These are phyloP conservation scores for Porites cylindrica DNA, from an alignment of 92 coral and sea anemone species.

Conservation along the genomic window DNA sequence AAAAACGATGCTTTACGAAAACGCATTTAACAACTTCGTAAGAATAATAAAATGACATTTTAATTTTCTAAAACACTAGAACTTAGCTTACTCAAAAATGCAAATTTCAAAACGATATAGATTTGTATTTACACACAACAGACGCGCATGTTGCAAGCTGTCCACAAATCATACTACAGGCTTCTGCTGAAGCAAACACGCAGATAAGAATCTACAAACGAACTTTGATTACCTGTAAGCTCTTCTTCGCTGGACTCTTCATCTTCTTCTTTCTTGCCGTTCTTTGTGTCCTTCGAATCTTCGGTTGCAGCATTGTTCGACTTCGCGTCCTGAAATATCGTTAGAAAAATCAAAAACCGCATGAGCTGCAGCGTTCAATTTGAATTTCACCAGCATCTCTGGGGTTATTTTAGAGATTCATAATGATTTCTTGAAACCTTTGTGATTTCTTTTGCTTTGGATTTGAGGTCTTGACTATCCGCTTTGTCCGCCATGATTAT, in stretches of 20 bases:
- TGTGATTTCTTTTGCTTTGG: conserved; percentile 37
- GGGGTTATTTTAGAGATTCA: background rate
- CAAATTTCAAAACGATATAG: conserved; percentile 1
- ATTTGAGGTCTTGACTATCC: conserved; percentile 46
- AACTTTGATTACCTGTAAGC: conserved; percentile 54
- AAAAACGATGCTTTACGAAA: no score
- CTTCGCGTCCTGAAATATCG: conserved; percentile 55
- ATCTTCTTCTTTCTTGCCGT: conserved; percentile 68
- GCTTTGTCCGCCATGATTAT: conserved; percentile 80
- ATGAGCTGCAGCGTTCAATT: background rate
- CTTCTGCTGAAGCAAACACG: background rate
- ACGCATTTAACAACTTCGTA: no score
- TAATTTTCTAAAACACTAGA: no score
- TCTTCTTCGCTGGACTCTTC: conserved; percentile 85
- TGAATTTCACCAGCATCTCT: background rate
- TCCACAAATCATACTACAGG: background rate
- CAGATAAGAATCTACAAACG: background rate
- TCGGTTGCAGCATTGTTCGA: conserved; percentile 52
- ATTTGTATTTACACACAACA: background rate
- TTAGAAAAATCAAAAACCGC: conserved; percentile 20
- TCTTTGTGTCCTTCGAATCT: conserved; percentile 54
- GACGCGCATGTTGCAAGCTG: background rate
- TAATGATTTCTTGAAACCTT: conserved; percentile 37
- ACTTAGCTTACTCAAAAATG: background rate
- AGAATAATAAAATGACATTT: no score